Conservation (phyloP, 2,888 invertebrate genomes). For the Cephus spinipes region DNA sequence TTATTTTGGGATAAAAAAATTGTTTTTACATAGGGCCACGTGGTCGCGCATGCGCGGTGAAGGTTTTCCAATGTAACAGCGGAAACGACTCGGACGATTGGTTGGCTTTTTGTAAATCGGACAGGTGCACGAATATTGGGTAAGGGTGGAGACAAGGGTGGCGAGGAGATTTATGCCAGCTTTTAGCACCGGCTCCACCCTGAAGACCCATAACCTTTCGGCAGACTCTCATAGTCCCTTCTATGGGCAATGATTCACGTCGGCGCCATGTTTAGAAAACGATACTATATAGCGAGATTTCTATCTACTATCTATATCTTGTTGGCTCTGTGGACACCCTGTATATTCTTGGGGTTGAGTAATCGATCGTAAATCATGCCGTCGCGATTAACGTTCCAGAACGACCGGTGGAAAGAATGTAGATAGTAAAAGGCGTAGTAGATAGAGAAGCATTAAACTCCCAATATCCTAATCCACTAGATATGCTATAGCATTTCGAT, state of each 20-base stretch:
- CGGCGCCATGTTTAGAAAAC: background rate
- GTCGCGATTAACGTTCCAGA: background rate
- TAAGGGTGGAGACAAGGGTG: slow-evolving; percentile 14
- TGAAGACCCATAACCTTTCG: slow-evolving; percentile 16
- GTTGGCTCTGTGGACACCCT: too few relatives aligned
- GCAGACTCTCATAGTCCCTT: slow-evolving; percentile 6
- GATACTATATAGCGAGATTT: background rate
- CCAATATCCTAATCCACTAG: background rate
- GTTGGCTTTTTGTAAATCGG: background rate
- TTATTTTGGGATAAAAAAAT: background rate
- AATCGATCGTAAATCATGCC: background rate
- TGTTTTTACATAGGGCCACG: background rate
- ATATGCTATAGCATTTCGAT: background rate
- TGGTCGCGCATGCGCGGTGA: background rate
- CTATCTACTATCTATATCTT: background rate
- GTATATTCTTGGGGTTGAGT: background rate
- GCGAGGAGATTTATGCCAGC: slow-evolving; percentile 29
- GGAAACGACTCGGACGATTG: background rate
- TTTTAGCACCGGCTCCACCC: slow-evolving; percentile 29
- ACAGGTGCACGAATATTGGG: slow-evolving; percentile 1
- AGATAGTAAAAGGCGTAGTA: background rate
- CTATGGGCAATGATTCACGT: background rate
- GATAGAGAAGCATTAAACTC: background rate
- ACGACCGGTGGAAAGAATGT: background rate
- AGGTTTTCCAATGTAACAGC: background rate